Conservation (phyloP, 2,797 vertebrate species). For the Orientallactaga sibirica region DNA sequence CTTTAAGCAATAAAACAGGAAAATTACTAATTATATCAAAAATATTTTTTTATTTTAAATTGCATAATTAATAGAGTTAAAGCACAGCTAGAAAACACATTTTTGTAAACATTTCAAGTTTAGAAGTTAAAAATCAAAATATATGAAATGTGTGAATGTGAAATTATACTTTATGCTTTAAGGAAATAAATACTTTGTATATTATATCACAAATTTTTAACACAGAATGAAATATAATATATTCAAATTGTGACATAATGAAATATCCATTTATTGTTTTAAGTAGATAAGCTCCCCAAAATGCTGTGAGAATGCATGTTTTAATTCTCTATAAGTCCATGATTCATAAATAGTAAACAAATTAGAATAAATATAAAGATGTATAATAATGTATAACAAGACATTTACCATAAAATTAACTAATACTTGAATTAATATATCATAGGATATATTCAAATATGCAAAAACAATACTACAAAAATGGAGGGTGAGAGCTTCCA, state of each 20-base stretch:
- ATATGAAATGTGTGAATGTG: not conserved
- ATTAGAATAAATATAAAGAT: not conserved
- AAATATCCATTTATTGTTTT: not conserved
- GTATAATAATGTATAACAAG: not conserved
- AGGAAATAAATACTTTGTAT: too few relatives aligned
- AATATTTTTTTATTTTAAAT: not conserved
- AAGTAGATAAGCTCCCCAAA: not conserved
- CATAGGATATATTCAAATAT: not conserved
- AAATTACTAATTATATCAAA: not conserved
- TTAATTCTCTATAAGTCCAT: not conserved
- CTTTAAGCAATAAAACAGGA: not conserved
- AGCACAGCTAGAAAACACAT: not conserved
- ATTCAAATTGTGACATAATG: not conserved
- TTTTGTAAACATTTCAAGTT: not conserved
- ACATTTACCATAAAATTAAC: not conserved
- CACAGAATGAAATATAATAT: not conserved
- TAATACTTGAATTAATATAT: not conserved
- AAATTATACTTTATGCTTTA: too few relatives aligned
- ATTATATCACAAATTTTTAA: too few relatives aligned
- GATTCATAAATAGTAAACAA: not conserved
- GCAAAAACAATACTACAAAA: not conserved
- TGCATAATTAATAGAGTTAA: not conserved
- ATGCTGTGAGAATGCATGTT: not conserved
- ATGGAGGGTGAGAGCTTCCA: not conserved
- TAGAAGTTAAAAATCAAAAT: slow-evolving; percentile 26